A percentile compares a stretch with the other conserved stretches of the same genome.
Conservation (phyloP, 1,140 invertebrate species). For the Orius laevigatus region DNA sequence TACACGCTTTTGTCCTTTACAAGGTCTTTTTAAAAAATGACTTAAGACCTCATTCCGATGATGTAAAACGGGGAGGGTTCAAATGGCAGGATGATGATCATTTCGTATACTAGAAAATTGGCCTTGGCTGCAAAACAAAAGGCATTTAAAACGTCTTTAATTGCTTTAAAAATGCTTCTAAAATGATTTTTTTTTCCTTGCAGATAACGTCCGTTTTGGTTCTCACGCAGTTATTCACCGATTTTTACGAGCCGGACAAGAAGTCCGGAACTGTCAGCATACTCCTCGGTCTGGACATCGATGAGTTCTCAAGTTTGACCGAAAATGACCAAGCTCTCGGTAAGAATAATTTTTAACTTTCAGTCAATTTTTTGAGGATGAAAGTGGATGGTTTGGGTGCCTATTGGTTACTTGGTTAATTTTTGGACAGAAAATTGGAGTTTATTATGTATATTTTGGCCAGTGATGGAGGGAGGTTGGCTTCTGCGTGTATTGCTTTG, state of each 20-base stretch:
- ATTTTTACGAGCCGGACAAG: slow-evolving; percentile 14
- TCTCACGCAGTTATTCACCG: slow-evolving; percentile 18
- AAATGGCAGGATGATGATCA: too few species aligned
- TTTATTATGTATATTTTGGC: not conserved
- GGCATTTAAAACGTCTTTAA: too few species aligned
- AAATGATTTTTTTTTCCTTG: slow-evolving; percentile 7
- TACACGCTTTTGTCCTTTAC: too few species aligned
- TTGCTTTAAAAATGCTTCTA: too few species aligned
- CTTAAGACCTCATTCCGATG: too few species aligned
- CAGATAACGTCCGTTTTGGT: slow-evolving; percentile 20
- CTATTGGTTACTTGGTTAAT: not conserved
- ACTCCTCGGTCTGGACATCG: slow-evolving; percentile 18
- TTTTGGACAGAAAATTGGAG: too few species aligned
- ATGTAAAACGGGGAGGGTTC: too few species aligned
- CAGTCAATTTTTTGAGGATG: not conserved
- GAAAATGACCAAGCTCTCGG: not conserved
- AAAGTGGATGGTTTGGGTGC: not conserved
- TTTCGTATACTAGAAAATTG: too few species aligned
- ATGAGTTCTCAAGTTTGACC: slow-evolving; percentile 13
- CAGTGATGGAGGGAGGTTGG: too few species aligned
- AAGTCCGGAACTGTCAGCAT: slow-evolving; percentile 19
- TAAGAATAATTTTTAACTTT: not conserved
- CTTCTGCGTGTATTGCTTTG: too few species aligned
- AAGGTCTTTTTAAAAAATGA: too few species aligned
- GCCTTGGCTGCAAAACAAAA: too few species aligned